Conservation (phyloP, 1,140 invertebrate genomes). For the Eumeta japonica region DNA sequence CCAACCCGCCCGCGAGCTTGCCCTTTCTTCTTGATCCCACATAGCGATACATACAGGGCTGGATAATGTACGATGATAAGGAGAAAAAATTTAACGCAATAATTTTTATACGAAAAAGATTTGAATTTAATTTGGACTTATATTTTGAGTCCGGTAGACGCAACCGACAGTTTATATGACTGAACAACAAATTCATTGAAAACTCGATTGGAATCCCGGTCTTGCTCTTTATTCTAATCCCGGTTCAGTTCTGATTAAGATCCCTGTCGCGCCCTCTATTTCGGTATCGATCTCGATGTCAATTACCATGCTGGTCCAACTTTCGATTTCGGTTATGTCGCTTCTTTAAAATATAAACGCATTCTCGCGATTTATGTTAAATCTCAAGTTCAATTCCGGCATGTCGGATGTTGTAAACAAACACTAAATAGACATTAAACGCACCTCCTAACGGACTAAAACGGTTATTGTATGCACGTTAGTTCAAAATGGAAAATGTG, state of each 20-base stretch:
- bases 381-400: no score
- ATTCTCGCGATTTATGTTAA: not conserved
- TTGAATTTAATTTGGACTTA: not conserved
- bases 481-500: no score
- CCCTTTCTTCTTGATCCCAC: not conserved
- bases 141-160: not conserved
- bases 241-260: not conserved
- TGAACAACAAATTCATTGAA: not conserved
- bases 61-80: not conserved
- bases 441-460: no score
- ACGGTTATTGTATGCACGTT: not conserved
- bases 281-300: not conserved
- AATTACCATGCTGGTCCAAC: not conserved
- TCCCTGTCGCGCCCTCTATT: not conserved
- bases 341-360: not conserved
- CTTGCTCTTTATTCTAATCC: not conserved
- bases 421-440: no score
- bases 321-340: not conserved
- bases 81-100: no score
- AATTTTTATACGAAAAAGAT: not conserved
- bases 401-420: no score
- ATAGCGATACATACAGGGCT: not conserved
- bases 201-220: not conserved
- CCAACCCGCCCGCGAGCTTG: constrained; percentile 19
- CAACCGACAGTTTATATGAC: no score